A percentile compares a stretch with the other conserved stretches of the same genome.
These are phyloP conservation scores for Hirtodrosophila confusa DNA, from an alignment of 2,888 invertebrate genomes.

Conservation along the genomic window DNA sequence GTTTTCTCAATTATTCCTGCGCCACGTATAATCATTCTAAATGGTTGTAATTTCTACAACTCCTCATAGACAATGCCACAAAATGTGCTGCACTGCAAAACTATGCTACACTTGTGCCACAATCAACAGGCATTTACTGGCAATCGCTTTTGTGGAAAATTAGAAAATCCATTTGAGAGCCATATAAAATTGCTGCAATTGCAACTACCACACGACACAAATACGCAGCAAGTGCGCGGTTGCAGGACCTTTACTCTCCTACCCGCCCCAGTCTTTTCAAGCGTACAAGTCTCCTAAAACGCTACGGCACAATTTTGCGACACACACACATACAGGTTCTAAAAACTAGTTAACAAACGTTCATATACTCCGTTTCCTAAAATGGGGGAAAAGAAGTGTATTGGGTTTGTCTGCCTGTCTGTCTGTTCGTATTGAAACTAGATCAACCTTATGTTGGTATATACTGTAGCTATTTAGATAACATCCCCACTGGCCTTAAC, in stretches of 20 bases:
- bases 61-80: not conserved
- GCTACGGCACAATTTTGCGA: conserved; percentile 31
- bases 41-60: not conserved
- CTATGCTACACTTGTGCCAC: conserved; percentile 42
- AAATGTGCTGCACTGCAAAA: conserved; percentile 8
- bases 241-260: conserved; percentile 1
- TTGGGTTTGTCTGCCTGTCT: too few species aligned
- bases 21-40: not conserved
- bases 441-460: too few species aligned
- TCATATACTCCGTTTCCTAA: conserved; percentile 1
- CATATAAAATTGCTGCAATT: conserved; percentile 46
- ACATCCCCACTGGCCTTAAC: too few species aligned
- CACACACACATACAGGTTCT: conserved; percentile 17
- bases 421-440: too few species aligned
- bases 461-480: too few species aligned
- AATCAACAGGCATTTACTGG: conserved; percentile 53
- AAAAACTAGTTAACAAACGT: conserved; percentile 69
- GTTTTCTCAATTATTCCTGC: too few species aligned
- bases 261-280: not conserved
- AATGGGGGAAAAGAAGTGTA: too few species aligned
- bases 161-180: conserved; percentile 54
- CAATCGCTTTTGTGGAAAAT: conserved; percentile 19
- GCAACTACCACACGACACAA: conserved; percentile 44
- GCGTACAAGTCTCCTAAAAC: conserved; percentile 37
- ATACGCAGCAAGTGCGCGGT: conserved; percentile 51